A percentile compares a stretch with the other conserved stretches of the same genome.
phyloP scores from a whole-genome alignment of 2,888 invertebrate species.

The Apodemia hepburni region DNA sequence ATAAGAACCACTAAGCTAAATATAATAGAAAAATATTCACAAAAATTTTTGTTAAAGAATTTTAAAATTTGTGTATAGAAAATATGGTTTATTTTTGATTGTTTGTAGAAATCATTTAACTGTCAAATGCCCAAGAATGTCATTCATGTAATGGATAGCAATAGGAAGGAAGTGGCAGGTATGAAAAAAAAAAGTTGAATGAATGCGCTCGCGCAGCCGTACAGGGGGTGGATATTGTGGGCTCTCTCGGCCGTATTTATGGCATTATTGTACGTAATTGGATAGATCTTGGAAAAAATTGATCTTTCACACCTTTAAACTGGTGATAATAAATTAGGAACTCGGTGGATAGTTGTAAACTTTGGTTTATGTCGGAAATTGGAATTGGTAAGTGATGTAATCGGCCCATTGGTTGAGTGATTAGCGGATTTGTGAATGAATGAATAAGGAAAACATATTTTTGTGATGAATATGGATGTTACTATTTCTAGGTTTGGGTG shows the following conservation, averaged over 20 bases:
- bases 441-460: too few relatives aligned
- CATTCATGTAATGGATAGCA: slow-evolving; percentile 70
- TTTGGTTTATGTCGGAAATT: background rate
- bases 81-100: slow-evolving; percentile 32
- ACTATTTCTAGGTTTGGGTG: too few relatives aligned
- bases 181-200: slow-evolving; percentile 53
- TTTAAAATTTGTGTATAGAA: slow-evolving; percentile 31
- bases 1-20: slow-evolving; percentile 22
- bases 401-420: too few relatives aligned
- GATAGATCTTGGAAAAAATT: slow-evolving; percentile 6
- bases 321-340: background rate
- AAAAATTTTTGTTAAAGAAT: slow-evolving; percentile 25
- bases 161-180: slow-evolving; percentile 79
- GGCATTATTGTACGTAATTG: slow-evolving; percentile 13
- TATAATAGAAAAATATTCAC: slow-evolving; percentile 29
- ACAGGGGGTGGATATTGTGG: slow-evolving; percentile 37
- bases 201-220: slow-evolving; percentile 36
- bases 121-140: slow-evolving; percentile 67
- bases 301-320: slow-evolving; percentile 13
- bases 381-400: background rate
- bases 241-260: slow-evolving; percentile 11
- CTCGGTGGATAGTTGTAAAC: background rate
- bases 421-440: too few relatives aligned
- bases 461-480: too few relatives aligned
- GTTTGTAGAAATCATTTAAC: slow-evolving; percentile 61